Evolutionary conservation across 2,797 vertebrate species (phyloP).

Genomic region (Tympanoctomys barrerae): DNA sequence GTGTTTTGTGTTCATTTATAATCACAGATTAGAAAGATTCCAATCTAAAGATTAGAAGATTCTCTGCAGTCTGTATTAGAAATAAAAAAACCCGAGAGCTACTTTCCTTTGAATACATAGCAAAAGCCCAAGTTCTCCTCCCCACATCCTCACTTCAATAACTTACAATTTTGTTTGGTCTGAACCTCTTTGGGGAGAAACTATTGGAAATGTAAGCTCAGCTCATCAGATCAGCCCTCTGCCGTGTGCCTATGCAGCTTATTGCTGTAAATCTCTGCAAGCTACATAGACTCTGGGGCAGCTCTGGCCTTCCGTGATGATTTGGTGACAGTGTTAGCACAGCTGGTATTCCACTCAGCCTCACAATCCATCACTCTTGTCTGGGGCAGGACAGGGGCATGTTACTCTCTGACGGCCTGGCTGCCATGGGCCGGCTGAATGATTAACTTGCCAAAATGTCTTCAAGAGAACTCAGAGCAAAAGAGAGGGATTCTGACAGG

Average conservation of each 20-base stretch:
- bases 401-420: not conserved
- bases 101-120: not conserved
- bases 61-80: not conserved
- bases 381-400: not conserved
- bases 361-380: not conserved
- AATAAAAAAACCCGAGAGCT: not conserved
- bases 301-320: not conserved
- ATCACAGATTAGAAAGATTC: not conserved
- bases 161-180: not conserved
- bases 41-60: not conserved
- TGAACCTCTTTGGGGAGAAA: not conserved
- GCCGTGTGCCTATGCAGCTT: not conserved
- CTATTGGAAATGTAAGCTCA: not conserved
- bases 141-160: not conserved
- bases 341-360: not conserved
- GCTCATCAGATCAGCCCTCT: fast-evolving
- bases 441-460: not conserved
- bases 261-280: not conserved
- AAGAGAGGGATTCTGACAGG: not conserved
- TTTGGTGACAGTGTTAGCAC: not conserved
- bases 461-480: not conserved
- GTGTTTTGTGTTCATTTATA: not conserved
- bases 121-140: not conserved
- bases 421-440: not conserved
- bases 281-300: fast-evolving